Evolutionary conservation across 2,888 invertebrate genomes (phyloP), one percentile per base, ranked within the genome.

Genomic region (Nomada hirtipes): DNA sequence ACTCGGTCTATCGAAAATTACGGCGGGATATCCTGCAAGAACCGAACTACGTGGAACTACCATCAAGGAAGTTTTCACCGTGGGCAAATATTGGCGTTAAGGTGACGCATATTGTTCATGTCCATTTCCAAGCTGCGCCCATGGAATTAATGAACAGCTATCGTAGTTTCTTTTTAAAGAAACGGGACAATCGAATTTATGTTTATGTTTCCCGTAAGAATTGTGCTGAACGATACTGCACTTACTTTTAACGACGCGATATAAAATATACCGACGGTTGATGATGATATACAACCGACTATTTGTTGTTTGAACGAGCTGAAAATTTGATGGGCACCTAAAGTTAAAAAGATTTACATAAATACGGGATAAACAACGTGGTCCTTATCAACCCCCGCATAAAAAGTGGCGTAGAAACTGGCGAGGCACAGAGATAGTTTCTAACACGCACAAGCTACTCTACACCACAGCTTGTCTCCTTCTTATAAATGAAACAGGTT

Each of bases 401-500:
- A 67, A 73, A 77, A 36, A 74, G 71, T 55, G 53, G 26, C 36
- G 61, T 4, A 50, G 67, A 50, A 80, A 50, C 44, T 68, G 64
- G 26, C 52, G 52, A 36, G 64, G 36, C 50, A 72, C 3, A 20
- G 59, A 70, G 53, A 60, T 61, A 68, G 76, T 78, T 63, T 84
- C 79, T 76, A 72, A 36, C 61, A 61, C 52, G 52, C 84, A 29
- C 78, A 77, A 73, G 73, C 69, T 78, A 82, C 86, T 86, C 78
- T 82, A 83, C 55, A 76, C 75, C 59, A 75, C 82, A 85, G 89
- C 91, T 89, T 89, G 90, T 91, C 88, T 90, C 84, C 85, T 89
- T 90, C 90, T 91, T 90, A 91, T 91, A 90, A 92, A 91, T 90
- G 90, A 91, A 92, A 90, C 88, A 87, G 85, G 89, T 91, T 91